Evolutionary conservation across 1,140 invertebrate species (phyloP), one percentile per base, ranked within the genome.

Genomic region (Saxidomus purpurata): DNA sequence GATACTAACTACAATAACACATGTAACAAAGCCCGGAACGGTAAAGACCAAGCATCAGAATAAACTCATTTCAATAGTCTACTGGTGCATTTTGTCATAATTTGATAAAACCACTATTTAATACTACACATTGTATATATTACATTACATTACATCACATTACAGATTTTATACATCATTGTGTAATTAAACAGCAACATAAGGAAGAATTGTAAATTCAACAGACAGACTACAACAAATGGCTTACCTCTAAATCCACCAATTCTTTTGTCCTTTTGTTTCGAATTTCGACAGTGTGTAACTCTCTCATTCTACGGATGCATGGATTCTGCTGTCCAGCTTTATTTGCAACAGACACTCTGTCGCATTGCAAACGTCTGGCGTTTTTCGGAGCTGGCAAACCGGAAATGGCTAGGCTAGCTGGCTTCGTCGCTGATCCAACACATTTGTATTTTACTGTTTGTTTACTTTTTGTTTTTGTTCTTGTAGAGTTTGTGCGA

Each of bases 241-340:
- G 52, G 79, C 88, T 43, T 49, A 85, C 82, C 82, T 85, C 82
- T 13, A 85, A 28, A 52, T 85, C 82, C 0, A 85, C 82, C 0
- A 85, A 11, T 61, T 85, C 82, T 34, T 85, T 71, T 0, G 82
- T 85, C 8, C 61, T 36, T 85, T 71, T 74, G 69, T 85, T 49
- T 52, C 82, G 22, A 4, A 85, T 52, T 25, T 85, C 82, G 4
- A 85, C 59, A 4, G 82, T 85, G 31, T 85, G 82, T 74, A 85
- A 43, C 67, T 71, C 82, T 22, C 67, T 28, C 40, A 82, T 82
- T 38, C 25, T 63, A 15, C 59, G 25, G 1, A 82, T 25, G 40
- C 80, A 63, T n/a, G 80, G 80, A n/a, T 82, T 79, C n/a, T 28
- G 76, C 0, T n/a, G n/a, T 17, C 17, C 47, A 0, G 6, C 40